phyloP scores from a whole-genome alignment of 2,797 vertebrate species.

The Catharus ustulatus region DNA sequence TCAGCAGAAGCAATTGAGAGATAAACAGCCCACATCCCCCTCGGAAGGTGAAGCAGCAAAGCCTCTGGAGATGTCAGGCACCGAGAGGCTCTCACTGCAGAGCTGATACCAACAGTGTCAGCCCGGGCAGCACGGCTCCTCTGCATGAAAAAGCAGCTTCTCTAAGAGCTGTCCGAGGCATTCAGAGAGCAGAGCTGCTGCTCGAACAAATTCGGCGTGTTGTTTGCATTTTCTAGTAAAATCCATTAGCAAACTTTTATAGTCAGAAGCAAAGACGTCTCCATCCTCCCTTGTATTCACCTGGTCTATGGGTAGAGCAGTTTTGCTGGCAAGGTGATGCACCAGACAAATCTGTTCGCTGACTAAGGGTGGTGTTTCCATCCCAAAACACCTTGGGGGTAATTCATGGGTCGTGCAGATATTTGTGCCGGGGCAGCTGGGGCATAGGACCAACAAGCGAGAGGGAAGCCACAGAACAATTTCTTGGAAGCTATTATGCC shows the following conservation, averaged over 20 bases:
- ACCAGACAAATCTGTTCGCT: background rate
- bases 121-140: background rate
- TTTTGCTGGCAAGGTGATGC: background rate
- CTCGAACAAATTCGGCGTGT: background rate
- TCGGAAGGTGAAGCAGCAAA: background rate
- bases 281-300: background rate
- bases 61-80: background rate
- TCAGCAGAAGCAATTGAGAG: background rate
- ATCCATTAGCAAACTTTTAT: background rate
- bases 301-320: background rate
- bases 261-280: background rate
- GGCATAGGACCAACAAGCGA: fast-evolving
- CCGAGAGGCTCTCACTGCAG: background rate
- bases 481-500: fast-evolving
- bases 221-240: background rate
- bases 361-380: too few species aligned
- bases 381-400: background rate
- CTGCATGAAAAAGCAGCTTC: background rate
- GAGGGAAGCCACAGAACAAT: background rate
- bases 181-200: background rate
- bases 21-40: background rate
- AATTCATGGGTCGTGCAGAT: fast-evolving
- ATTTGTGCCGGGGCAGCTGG: fast-evolving
- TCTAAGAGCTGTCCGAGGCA: background rate
- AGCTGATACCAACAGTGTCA: background rate